Percentiles rank a stretch among this genome's conserved stretches.
phyloP scores from a whole-genome alignment of 2,797 vertebrate genomes.

The Alosa sapidissima region DNA sequence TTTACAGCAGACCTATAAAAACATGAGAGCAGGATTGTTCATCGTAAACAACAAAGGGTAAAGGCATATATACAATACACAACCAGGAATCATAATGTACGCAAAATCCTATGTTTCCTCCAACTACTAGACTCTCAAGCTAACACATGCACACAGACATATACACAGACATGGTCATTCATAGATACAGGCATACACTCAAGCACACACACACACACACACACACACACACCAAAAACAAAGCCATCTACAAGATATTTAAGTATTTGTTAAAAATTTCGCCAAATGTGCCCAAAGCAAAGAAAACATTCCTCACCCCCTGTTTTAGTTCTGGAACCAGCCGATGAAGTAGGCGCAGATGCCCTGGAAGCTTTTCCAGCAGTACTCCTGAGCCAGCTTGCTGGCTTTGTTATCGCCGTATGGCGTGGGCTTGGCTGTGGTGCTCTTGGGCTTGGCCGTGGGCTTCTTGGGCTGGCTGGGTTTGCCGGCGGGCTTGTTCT shows the following conservation, averaged over 20 bases:
- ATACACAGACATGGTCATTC: constrained; percentile 11
- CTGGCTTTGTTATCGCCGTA: constrained; percentile 60
- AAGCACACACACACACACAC: constrained; percentile 34
- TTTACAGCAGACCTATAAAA: not conserved
- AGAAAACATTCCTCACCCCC: constrained; percentile 52
- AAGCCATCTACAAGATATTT: not conserved
- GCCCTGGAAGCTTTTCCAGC: constrained; percentile 82
- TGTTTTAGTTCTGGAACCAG: constrained; percentile 77
- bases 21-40: not conserved
- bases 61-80: not conserved
- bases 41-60: not conserved
- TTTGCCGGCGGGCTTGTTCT: constrained; percentile 55
- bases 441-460: constrained; percentile 35
- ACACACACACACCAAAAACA: not conserved
- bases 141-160: constrained; percentile 25
- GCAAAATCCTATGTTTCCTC: not conserved
- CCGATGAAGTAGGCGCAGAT: constrained; percentile 80
- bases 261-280: not conserved
- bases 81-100: not conserved
- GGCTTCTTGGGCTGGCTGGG: constrained; percentile 61
- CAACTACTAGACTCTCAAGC: not conserved
- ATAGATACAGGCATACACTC: constrained; percentile 36
- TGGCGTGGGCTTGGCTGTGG: constrained; percentile 45
- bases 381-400: constrained; percentile 78
- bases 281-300: not conserved